Conservation (phyloP, 2,113 vertebrate genomes). For the Pontoporia blainvillei region DNA sequence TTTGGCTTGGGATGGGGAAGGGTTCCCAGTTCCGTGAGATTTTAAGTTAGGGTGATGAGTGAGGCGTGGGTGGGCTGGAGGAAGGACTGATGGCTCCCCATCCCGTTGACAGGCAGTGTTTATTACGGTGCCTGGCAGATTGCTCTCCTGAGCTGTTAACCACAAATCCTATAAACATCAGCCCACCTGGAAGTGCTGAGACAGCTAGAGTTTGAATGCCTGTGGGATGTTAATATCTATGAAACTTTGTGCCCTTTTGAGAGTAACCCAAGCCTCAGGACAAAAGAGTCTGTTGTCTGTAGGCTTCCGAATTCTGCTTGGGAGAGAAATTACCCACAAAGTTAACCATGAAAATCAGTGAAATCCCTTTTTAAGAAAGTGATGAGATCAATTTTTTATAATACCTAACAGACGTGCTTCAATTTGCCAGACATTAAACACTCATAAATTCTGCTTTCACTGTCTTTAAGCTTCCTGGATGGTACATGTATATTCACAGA, state of each 20-base stretch:
- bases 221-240: neutral
- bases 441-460: neutral
- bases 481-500: neutral
- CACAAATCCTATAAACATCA: conserved; percentile 55
- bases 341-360: neutral
- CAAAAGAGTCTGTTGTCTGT: neutral
- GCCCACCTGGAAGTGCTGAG: conserved; percentile 40
- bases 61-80: conserved; percentile 5
- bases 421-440: neutral
- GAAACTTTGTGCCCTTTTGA: conserved; percentile 13
- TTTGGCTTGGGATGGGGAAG: conserved; percentile 15
- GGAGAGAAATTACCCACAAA: neutral
- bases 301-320: neutral
- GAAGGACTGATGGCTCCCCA: neutral
- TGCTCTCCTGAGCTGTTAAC: conserved; percentile 42
- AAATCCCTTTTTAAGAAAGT: neutral
- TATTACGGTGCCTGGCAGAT: conserved; percentile 23
- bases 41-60: neutral
- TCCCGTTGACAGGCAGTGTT: neutral
- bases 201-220: neutral
- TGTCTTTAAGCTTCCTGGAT: neutral
- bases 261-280: neutral
- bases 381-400: neutral
- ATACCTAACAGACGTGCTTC: neutral
- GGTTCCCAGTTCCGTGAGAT: neutral